These are phyloP conservation scores for Mastacembelus armatus DNA, from an alignment of 2,797 vertebrate genomes.

Conservation along the genomic window DNA sequence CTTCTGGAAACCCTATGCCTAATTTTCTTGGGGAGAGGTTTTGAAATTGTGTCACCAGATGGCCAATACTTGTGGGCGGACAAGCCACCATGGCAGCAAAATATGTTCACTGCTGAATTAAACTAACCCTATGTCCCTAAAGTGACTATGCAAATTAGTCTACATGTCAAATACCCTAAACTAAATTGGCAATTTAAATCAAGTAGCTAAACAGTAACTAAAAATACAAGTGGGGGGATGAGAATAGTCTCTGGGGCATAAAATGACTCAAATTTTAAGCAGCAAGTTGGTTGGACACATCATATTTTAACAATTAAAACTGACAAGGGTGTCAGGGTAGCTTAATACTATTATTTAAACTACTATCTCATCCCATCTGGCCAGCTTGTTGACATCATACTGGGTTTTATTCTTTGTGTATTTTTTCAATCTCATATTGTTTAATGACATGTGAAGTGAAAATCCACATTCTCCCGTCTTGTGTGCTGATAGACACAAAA, in stretches of 20 bases:
- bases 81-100: conserved; percentile 65
- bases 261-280: conserved; percentile 53
- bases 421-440: conserved; percentile 10
- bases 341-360: conserved; percentile 45
- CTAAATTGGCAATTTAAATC: conserved; percentile 76
- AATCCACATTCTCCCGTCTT: conserved; percentile 7
- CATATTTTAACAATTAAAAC: conserved; percentile 47
- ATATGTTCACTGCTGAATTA: conserved; percentile 74
- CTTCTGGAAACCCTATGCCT: conserved; percentile 60
- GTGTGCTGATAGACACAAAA: conserved; percentile 33
- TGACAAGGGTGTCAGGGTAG: conserved; percentile 48
- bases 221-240: conserved; percentile 61
- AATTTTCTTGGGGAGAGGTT: conserved; percentile 55
- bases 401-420: conserved; percentile 13
- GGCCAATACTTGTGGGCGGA: conserved; percentile 65
- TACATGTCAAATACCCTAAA: conserved; percentile 70
- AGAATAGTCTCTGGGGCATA: conserved; percentile 59
- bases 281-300: conserved; percentile 37
- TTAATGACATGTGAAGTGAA: conserved; percentile 21
- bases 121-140: conserved; percentile 67
- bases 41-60: conserved; percentile 73
- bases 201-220: conserved; percentile 67
- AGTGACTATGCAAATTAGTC: conserved; percentile 72
- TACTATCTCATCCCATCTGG: conserved; percentile 8
- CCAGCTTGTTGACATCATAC: neutral